These are phyloP conservation scores for Neosilurus hyrtlii DNA, from an alignment of 2,797 vertebrate genomes.

Conservation along the genomic window DNA sequence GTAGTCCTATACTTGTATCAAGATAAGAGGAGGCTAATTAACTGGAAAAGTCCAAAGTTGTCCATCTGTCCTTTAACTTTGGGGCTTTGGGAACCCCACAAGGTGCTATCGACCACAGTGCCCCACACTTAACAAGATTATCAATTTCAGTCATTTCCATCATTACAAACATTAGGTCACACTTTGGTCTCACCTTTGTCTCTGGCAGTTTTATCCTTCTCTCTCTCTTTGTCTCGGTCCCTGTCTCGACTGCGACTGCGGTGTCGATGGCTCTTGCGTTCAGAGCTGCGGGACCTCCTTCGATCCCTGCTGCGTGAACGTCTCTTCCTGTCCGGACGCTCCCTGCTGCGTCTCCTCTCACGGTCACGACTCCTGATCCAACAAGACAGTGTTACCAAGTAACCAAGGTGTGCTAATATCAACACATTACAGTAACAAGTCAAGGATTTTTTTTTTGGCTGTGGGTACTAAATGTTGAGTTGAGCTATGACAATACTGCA, in stretches of 20 bases:
- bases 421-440: neutral
- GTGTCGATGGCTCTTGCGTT: constrained; percentile 89
- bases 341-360: constrained; percentile 83
- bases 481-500: neutral
- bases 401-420: neutral
- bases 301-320: constrained; percentile 91
- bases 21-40: neutral
- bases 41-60: neutral
- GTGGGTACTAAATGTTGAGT: neutral
- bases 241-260: constrained; percentile 90
- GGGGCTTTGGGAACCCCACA: neutral
- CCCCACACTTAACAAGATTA: neutral
- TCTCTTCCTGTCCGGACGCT: constrained; percentile 89
- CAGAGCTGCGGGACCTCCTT: constrained; percentile 89
- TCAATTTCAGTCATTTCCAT: neutral
- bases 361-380: constrained; percentile 70
- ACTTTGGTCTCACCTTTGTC: constrained; percentile 83
- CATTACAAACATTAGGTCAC: neutral
- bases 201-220: constrained; percentile 89
- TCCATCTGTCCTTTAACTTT: neutral
- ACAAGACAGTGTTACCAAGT: neutral
- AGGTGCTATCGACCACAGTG: neutral
- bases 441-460: neutral
- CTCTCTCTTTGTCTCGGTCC: constrained; percentile 83
- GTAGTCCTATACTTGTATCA: neutral